Conservation (phyloP, 2,797 vertebrate genomes). For the Spheniscus humboldti region DNA sequence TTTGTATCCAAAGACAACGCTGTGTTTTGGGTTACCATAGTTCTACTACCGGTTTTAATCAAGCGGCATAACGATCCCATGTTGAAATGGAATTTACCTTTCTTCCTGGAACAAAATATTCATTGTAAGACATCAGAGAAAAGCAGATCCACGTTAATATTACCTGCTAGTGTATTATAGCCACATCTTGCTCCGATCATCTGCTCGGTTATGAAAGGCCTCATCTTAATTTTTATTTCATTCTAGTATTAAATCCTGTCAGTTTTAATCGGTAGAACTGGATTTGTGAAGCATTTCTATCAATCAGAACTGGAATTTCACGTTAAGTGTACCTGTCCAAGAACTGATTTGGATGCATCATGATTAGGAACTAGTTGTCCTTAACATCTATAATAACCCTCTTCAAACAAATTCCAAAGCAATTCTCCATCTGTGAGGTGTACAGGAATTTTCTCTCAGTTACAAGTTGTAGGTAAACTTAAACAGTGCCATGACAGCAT, state of each 20-base stretch:
- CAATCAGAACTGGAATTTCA: neutral
- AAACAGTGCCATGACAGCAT: neutral
- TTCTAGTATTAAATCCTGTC: neutral
- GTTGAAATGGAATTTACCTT: neutral
- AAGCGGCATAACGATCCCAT: neutral
- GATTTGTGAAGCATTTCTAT: neutral
- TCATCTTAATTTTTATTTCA: neutral
- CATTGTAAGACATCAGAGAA: neutral
- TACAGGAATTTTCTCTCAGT: neutral
- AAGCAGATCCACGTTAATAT: neutral
- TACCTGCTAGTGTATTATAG: neutral
- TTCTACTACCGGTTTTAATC: neutral
- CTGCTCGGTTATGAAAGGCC: neutral
- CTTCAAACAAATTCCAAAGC: slow-evolving; percentile 14
- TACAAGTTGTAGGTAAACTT: neutral
- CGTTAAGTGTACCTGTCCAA: neutral
- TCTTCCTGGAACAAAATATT: neutral
- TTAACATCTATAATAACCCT: neutral
- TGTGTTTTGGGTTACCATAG: neutral
- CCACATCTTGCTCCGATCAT: accelerated
- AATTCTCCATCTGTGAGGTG: neutral
- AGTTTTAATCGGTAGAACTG: neutral
- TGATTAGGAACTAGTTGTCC: neutral
- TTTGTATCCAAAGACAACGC: neutral
- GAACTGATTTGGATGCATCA: neutral